Conservation (phyloP, 1,140 invertebrate species). For the Subanguina moxae region DNA sequence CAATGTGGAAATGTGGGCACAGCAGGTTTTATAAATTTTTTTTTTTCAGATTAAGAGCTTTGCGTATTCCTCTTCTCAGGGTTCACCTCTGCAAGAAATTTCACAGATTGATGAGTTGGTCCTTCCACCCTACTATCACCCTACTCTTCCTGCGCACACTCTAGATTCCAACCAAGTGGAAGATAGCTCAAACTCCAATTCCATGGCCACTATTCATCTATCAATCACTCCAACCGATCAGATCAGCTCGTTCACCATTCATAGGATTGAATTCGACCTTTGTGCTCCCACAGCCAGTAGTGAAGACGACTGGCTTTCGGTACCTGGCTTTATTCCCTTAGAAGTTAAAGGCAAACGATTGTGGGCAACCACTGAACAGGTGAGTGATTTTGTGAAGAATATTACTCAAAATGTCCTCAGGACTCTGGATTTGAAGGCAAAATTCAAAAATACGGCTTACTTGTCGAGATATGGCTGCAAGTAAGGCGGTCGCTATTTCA, state of each 20-base stretch:
- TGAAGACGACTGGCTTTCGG: background rate
- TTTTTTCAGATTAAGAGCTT: too few species aligned
- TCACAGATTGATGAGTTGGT: background rate
- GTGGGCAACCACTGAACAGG: constrained; percentile 11
- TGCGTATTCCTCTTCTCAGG: background rate
- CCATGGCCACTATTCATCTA: constrained; percentile 2
- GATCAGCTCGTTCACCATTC: background rate
- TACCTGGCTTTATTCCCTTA: constrained; percentile 8
- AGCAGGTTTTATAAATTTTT: too few species aligned
- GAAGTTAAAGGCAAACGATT: constrained; percentile 15
- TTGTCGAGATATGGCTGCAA: too few species aligned
- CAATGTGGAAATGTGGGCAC: too few species aligned
- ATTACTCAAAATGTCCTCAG: too few species aligned
- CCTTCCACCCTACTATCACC: background rate
- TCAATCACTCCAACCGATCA: constrained; percentile 11
- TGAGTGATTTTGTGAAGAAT: background rate
- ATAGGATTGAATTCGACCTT: constrained; percentile 12
- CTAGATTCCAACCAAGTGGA: background rate
- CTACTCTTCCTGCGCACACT: background rate
- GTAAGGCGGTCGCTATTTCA: too few species aligned
- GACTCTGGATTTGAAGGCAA: too few species aligned
- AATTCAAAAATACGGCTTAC: too few species aligned
- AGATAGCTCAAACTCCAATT: background rate
- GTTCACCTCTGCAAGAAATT: background rate
- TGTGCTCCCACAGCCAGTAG: background rate